phyloP scores from a whole-genome alignment of 1,140 invertebrate species.

The Drosophila nebulosa region DNA sequence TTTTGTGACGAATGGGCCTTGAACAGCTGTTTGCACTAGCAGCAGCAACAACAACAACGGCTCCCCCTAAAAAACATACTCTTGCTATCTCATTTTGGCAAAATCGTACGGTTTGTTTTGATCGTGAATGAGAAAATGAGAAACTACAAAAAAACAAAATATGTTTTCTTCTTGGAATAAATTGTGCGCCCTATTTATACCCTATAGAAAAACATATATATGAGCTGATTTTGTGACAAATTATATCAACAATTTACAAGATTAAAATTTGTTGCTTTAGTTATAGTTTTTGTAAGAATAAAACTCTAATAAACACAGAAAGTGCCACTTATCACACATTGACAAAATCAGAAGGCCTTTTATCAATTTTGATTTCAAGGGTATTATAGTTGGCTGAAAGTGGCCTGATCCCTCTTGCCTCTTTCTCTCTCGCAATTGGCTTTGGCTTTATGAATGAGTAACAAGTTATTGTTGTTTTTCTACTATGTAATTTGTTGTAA shows the following conservation, averaged over 20 bases:
- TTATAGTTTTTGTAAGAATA: too few species aligned
- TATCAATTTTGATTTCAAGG: not conserved
- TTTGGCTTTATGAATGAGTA: constrained; percentile 23
- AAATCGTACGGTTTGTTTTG: constrained; percentile 78
- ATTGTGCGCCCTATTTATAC: not conserved
- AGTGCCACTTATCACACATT: not conserved
- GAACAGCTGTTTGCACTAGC: constrained; percentile 51
- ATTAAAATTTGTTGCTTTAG: too few species aligned
- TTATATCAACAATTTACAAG: too few species aligned
- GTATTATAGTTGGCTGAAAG: not conserved
- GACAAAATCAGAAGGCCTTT: not conserved
- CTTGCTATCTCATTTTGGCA: constrained; percentile 68
- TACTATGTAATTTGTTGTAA: constrained; percentile 42
- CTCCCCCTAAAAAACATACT: constrained; percentile 5
- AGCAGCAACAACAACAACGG: constrained; percentile 40
- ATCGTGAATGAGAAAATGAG: constrained; percentile 42
- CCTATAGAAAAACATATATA: not conserved
- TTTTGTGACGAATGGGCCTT: constrained; percentile 34
- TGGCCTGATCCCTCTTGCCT: not conserved
- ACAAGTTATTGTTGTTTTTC: constrained; percentile 11
- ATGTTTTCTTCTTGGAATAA: too few species aligned
- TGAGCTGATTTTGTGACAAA: too few species aligned
- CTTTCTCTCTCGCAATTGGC: not conserved
- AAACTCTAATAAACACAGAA: too few species aligned
- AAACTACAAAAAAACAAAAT: not conserved